Conservation (phyloP, 2,888 invertebrate genomes). For the Synanthedon andrenaeformis region DNA sequence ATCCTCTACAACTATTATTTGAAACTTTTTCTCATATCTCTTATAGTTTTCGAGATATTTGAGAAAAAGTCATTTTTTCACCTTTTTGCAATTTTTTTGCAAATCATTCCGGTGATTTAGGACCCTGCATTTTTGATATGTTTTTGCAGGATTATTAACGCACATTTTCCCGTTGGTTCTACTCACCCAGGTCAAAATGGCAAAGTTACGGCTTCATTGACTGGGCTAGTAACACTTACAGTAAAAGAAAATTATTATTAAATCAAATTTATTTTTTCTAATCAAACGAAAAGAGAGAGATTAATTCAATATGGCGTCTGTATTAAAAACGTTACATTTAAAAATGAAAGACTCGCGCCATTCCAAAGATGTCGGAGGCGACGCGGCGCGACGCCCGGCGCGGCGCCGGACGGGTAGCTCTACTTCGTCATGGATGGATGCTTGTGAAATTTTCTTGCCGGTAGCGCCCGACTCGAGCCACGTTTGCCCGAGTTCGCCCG, state of each 20-base stretch:
- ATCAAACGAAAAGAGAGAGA: neutral
- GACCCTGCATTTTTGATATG: too few relatives aligned
- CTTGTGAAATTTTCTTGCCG: conserved; percentile 38
- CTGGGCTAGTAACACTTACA: too few relatives aligned
- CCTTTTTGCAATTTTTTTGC: too few relatives aligned
- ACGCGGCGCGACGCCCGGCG: conserved; percentile 9
- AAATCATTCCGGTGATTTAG: too few relatives aligned
- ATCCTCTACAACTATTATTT: too few relatives aligned
- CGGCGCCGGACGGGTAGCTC: conserved; percentile 14
- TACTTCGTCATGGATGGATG: conserved; percentile 38
- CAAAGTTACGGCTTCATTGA: too few relatives aligned
- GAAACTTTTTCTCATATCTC: too few relatives aligned
- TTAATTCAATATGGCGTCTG: neutral
- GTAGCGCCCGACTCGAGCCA: conserved; percentile 8
- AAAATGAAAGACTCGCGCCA: conserved; percentile 20
- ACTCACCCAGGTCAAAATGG: too few relatives aligned
- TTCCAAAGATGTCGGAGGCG: conserved; percentile 17
- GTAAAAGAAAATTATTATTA: neutral
- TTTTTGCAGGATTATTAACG: too few relatives aligned
- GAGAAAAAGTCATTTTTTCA: too few relatives aligned
- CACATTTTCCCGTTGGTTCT: too few relatives aligned
- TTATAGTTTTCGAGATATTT: too few relatives aligned
- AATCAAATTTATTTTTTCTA: neutral
- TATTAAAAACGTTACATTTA: conserved; percentile 8
- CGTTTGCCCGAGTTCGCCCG: conserved; percentile 12